Conservation (phyloP, 2,888 invertebrate species). For the Operophtera brumata region DNA sequence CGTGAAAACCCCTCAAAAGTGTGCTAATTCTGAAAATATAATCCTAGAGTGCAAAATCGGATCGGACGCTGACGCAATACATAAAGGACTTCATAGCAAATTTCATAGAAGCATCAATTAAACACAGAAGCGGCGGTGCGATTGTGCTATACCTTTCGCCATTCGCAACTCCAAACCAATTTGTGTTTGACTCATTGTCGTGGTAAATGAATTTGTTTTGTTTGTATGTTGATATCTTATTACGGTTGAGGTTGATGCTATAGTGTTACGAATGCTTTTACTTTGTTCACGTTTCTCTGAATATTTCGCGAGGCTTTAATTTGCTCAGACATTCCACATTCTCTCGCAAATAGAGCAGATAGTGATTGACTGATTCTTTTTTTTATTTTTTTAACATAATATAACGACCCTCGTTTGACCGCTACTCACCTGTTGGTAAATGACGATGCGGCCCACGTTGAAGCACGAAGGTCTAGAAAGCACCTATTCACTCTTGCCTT, state of each 20-base stretch:
- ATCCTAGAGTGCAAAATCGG: neutral
- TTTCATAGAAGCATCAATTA: constrained; percentile 61
- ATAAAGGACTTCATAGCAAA: constrained; percentile 28
- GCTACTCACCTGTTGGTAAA: too few relatives aligned
- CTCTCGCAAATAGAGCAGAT: too few relatives aligned
- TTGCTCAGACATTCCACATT: too few relatives aligned
- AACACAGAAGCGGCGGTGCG: constrained; percentile 43
- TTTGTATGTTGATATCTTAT: constrained; percentile 25
- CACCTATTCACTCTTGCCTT: too few relatives aligned
- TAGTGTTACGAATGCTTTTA: constrained; percentile 3
- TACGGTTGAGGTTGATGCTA: constrained; percentile 12
- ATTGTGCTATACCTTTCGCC: constrained; percentile 39
- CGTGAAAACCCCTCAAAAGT: too few relatives aligned
- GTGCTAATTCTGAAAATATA: too few relatives aligned
- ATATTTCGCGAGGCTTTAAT: neutral
- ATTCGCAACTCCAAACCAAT: constrained; percentile 43
- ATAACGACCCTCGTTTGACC: too few relatives aligned
- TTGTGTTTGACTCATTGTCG: constrained; percentile 45
- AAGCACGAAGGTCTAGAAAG: too few relatives aligned
- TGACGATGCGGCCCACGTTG: too few relatives aligned
- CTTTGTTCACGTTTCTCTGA: neutral
- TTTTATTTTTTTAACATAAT: too few relatives aligned
- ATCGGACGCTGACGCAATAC: neutral
- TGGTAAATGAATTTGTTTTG: constrained; percentile 37
- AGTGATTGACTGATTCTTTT: too few relatives aligned